Percentiles rank a stretch among this genome's conserved stretches.
These are phyloP conservation scores for Sinocyclocheilus grahami DNA, from an alignment of 2,113 vertebrate genomes.

Conservation along the genomic window DNA sequence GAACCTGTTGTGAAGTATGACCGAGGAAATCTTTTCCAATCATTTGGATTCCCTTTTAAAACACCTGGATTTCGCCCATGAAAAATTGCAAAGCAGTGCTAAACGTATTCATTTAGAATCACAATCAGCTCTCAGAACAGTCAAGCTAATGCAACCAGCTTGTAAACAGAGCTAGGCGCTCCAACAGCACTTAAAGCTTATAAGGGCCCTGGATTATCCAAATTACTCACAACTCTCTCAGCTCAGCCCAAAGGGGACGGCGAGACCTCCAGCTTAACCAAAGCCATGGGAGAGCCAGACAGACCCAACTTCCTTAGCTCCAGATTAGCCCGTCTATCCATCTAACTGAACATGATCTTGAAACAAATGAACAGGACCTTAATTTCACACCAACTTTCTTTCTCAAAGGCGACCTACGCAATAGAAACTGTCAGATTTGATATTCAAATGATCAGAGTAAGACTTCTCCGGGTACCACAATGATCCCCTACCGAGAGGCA, in stretches of 20 bases:
- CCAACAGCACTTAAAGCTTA: constrained; percentile 1
- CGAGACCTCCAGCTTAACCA: neutral
- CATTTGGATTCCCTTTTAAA: neutral
- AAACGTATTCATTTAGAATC: neutral
- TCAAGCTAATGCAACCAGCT: constrained; percentile 17
- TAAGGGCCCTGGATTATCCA: neutral
- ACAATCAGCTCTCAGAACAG: neutral
- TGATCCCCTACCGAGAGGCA: constrained; percentile 2
- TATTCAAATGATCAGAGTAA: neutral
- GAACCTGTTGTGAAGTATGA: neutral
- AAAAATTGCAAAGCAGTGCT: neutral
- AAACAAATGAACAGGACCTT: neutral
- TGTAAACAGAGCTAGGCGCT: too few species aligned
- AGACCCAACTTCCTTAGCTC: neutral
- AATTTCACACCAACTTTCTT: neutral
- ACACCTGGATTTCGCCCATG: neutral
- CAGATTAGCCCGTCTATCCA: constrained; percentile 14
- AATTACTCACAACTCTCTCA: neutral
- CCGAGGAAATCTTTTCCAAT: neutral
- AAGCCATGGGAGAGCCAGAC: constrained; percentile 9
- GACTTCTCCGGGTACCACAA: constrained; percentile 26
- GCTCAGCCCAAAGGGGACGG: neutral
- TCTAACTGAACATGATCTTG: constrained; percentile 5
- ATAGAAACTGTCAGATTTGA: neutral
- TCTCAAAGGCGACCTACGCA: neutral